phyloP scores from a whole-genome alignment of 2,797 vertebrate species.

The Tragopan temminckii region DNA sequence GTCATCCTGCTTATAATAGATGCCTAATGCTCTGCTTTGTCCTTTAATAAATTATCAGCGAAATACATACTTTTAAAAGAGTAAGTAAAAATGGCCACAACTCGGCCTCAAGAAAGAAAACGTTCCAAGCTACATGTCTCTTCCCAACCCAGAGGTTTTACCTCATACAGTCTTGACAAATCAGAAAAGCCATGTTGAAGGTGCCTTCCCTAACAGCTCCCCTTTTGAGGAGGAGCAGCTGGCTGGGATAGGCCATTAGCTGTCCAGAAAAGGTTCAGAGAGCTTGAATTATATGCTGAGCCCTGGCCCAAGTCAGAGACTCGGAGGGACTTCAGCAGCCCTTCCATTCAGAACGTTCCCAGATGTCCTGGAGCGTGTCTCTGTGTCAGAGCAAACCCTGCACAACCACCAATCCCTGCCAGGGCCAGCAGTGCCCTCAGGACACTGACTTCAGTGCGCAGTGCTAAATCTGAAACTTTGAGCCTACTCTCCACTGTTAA shows the following conservation, averaged over 20 bases:
- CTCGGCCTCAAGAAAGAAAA: not conserved
- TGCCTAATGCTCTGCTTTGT: not conserved
- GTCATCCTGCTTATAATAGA: slow-evolving; percentile 11
- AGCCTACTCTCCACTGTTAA: not conserved
- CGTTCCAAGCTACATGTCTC: not conserved
- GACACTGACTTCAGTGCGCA: not conserved
- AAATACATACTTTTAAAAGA: not conserved
- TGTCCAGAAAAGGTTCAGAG: not conserved
- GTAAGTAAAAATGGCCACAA: not conserved
- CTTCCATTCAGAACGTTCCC: not conserved
- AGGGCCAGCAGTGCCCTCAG: not conserved
- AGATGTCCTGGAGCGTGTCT: accelerated
- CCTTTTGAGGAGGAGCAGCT: not conserved
- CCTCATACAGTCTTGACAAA: not conserved
- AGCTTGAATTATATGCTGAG: not conserved
- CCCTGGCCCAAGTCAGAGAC: accelerated
- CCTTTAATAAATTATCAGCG: slow-evolving; percentile 7
- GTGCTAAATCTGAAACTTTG: not conserved
- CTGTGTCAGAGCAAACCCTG: not conserved
- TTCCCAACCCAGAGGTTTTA: not conserved
- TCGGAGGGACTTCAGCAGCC: not conserved
- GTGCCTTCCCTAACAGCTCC: not conserved
- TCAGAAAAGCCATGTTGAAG: not conserved
- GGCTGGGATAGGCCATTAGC: not conserved
- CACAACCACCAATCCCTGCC: no score